phyloP scores from a whole-genome alignment of 2,888 invertebrate genomes.

The Danaus chrysippus region DNA sequence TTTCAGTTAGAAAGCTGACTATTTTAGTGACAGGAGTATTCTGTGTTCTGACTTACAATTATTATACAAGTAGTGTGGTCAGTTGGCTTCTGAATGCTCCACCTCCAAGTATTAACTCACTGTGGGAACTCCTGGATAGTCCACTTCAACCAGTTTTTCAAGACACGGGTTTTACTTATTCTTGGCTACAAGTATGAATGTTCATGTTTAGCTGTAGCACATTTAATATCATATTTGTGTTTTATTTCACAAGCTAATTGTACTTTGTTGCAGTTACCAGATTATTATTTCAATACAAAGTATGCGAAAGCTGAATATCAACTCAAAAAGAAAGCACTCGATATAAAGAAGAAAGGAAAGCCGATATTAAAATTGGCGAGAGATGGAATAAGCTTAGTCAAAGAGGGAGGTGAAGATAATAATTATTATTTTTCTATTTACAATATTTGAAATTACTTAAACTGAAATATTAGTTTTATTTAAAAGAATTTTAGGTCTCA shows the following conservation, averaged over 20 bases:
- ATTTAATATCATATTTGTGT: slow-evolving; percentile 45
- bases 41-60: slow-evolving; percentile 74
- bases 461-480: too few species aligned
- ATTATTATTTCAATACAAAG: slow-evolving; percentile 56
- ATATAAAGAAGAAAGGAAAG: too few species aligned
- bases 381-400: too few species aligned
- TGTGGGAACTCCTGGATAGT: slow-evolving; percentile 72
- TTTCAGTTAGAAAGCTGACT: slow-evolving; percentile 54
- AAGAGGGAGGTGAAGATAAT: too few species aligned
- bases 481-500: too few species aligned
- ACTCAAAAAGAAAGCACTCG: too few species aligned
- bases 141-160: slow-evolving; percentile 70
- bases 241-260: slow-evolving; percentile 25
- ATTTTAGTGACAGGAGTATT: slow-evolving; percentile 58
- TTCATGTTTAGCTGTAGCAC: slow-evolving; percentile 17
- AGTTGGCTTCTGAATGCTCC: slow-evolving; percentile 76
- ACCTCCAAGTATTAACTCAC: slow-evolving; percentile 69
- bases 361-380: too few species aligned
- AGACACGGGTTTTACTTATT: slow-evolving; percentile 67
- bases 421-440: slow-evolving; percentile 22
- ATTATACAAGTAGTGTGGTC: slow-evolving; percentile 80
- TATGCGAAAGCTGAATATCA: slow-evolving; percentile 36
- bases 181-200: slow-evolving; percentile 56
- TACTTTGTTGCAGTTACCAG: slow-evolving; percentile 43
- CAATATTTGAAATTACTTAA: too few species aligned